Conservation (phyloP, 2,113 vertebrate genomes). For the Nipponia nippon region DNA sequence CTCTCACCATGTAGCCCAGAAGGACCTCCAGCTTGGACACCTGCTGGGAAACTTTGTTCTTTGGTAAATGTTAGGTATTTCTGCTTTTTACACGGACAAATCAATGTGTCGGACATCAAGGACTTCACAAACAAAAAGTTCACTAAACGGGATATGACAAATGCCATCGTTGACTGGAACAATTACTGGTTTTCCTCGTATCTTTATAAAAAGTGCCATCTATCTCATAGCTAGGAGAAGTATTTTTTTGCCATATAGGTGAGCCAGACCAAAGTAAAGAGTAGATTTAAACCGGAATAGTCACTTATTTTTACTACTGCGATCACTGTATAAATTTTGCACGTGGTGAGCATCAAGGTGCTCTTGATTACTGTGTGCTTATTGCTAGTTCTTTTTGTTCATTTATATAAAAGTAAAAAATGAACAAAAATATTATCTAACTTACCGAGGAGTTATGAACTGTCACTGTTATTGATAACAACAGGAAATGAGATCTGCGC, state of each 20-base stretch:
- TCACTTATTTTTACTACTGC: not conserved
- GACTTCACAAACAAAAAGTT: constrained; percentile 20
- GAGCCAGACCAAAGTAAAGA: not conserved
- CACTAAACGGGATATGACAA: constrained; percentile 23
- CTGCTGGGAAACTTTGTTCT: not conserved
- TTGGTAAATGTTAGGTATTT: not conserved
- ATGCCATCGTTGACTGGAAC: not conserved
- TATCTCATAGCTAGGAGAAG: not conserved
- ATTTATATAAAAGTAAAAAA: constrained; percentile 19
- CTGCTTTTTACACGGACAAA: constrained; percentile 8
- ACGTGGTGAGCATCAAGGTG: not conserved
- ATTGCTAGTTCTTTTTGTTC: not conserved
- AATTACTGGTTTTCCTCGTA: not conserved
- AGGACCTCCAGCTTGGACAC: not conserved
- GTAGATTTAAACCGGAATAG: not conserved
- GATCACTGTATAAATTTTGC: not conserved
- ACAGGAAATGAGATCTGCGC: constrained; percentile 55
- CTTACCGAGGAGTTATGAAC: constrained; percentile 31
- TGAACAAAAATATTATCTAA: constrained; percentile 20
- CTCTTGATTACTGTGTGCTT: not conserved
- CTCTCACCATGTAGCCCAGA: not conserved
- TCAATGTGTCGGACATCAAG: constrained; percentile 27
- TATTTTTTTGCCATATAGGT: not conserved
- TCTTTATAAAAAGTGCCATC: not conserved
- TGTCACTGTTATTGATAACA: constrained; percentile 45